A percentile compares a stretch with the other conserved stretches of the same genome.
phyloP scores from a whole-genome alignment of 2,888 invertebrate species.

The Cenopis cana region DNA sequence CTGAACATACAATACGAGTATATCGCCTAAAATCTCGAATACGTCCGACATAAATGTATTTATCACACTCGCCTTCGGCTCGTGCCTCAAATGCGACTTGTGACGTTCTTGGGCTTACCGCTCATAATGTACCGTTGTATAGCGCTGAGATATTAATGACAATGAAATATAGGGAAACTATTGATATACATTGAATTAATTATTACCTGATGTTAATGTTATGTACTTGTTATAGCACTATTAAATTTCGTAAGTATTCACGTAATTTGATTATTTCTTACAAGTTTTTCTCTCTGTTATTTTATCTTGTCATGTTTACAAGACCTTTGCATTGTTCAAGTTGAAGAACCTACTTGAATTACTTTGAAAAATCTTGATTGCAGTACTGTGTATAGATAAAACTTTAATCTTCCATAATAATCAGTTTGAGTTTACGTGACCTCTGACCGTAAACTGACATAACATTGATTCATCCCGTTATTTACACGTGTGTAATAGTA shows the following conservation, averaged over 20 bases:
- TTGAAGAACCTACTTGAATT: background rate
- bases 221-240: conserved; percentile 9
- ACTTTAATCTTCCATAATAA: background rate
- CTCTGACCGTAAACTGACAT: background rate
- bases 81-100: background rate
- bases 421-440: background rate
- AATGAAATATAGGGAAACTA: too few relatives aligned
- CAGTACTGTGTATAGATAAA: background rate
- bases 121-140: too few relatives aligned
- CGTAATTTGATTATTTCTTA: background rate
- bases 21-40: too few relatives aligned
- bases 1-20: too few relatives aligned
- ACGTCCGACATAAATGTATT: background rate
- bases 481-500: too few relatives aligned
- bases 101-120: too few relatives aligned
- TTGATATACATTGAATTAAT: background rate
- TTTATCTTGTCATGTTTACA: background rate
- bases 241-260: conserved; percentile 1
- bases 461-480: too few relatives aligned
- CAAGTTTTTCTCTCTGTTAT: background rate
- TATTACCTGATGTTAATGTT: conserved; percentile 43
- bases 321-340: background rate
- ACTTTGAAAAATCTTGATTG: too few relatives aligned
- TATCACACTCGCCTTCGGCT: background rate
- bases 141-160: too few relatives aligned